Evolutionary conservation across 2,113 vertebrate species (phyloP).

Genomic region (Nestor notabilis): DNA sequence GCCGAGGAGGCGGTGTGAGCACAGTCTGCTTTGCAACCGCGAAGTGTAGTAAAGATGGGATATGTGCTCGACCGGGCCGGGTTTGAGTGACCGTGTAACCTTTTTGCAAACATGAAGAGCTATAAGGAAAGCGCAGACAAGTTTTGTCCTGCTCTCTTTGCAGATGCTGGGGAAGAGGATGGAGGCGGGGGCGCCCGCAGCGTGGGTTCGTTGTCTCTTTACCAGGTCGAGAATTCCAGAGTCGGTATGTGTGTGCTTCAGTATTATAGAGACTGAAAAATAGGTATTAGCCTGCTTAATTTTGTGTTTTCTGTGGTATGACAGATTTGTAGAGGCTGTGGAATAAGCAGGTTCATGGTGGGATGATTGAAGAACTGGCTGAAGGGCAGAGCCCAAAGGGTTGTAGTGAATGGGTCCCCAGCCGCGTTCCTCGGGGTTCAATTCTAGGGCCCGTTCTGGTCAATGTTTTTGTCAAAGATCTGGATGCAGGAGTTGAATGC

Average conservation of each 20-base stretch:
- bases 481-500: not conserved
- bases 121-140: fast-evolving
- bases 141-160: not conserved
- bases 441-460: not conserved
- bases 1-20: not conserved
- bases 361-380: not conserved
- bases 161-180: slow-evolving; percentile 57
- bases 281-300: not conserved
- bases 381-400: not conserved
- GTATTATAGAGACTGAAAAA: not conserved
- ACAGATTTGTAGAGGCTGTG: not conserved
- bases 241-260: slow-evolving; percentile 69
- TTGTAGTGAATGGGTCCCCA: not conserved
- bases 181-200: not conserved
- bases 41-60: fast-evolving
- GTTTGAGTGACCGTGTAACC: too few relatives aligned
- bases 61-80: fast-evolving
- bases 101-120: not conserved
- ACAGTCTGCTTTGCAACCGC: fast-evolving
- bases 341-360: fast-evolving
- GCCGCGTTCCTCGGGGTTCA: not conserved
- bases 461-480: not conserved
- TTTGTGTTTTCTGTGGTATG: not conserved
- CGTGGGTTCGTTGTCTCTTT: slow-evolving; percentile 75
- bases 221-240: slow-evolving; percentile 78